These are phyloP conservation scores for Drosophila anomelani DNA, from an alignment of 2,888 invertebrate species.

Conservation along the genomic window DNA sequence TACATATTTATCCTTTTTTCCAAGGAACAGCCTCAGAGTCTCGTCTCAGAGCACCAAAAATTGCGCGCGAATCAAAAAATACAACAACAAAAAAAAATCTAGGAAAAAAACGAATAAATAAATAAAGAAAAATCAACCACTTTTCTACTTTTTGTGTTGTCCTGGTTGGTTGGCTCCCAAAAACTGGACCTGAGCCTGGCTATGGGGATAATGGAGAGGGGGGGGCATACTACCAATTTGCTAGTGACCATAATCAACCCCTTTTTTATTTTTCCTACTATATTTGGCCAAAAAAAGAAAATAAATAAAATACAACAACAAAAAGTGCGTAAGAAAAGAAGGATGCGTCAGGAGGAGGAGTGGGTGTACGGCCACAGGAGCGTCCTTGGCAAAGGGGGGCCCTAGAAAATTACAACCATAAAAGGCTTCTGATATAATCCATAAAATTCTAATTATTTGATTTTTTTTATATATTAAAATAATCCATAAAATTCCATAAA, in stretches of 20 bases:
- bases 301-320: constrained; percentile 31
- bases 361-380: not conserved
- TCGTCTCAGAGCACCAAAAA: constrained; percentile 58
- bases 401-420: not conserved
- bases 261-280: constrained; percentile 48
- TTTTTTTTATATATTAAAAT: no score
- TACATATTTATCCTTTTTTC: constrained; percentile 55
- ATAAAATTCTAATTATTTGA: no score
- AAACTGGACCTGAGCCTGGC: constrained; percentile 25
- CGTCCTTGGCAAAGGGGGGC: not conserved
- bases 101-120: constrained; percentile 47
- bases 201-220: not conserved
- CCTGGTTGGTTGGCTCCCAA: constrained; percentile 48
- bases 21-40: constrained; percentile 34
- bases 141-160: constrained; percentile 70
- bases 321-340: constrained; percentile 61
- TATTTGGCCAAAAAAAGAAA: constrained; percentile 53
- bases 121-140: constrained; percentile 66
- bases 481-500: not conserved
- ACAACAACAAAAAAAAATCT: constrained; percentile 31
- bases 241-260: constrained; percentile 79
- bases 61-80: constrained; percentile 67
- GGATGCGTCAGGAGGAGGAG: constrained; percentile 17
- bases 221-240: constrained; percentile 69
- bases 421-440: no score